Percentiles rank a stretch among this genome's conserved stretches.
phyloP scores from a whole-genome alignment of 2,797 vertebrate species.

The Typhlichthys subterraneus region DNA sequence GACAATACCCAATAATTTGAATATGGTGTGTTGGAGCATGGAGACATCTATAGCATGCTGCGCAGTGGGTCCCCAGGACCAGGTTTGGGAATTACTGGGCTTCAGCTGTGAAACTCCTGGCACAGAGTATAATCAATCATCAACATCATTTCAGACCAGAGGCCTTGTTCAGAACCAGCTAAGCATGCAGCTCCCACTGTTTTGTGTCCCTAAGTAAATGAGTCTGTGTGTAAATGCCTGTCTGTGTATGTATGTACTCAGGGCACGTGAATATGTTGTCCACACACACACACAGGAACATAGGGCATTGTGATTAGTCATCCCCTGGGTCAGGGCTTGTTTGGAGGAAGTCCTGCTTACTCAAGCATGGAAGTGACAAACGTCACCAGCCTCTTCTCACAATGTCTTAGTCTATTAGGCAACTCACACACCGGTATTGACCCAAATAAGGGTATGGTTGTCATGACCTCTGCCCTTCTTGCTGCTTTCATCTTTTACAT shows the following conservation, averaged over 20 bases:
- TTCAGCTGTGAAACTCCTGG: conserved; percentile 23
- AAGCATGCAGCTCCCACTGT: conserved; percentile 60
- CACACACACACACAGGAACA: conserved; percentile 5
- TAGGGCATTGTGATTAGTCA: conserved; percentile 34
- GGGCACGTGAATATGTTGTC: background rate
- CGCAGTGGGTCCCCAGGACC: no score
- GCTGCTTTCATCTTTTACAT: background rate
- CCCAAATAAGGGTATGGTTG: conserved; percentile 23
- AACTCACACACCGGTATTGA: background rate
- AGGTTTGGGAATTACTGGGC: no score
- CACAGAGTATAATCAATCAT: conserved; percentile 60
- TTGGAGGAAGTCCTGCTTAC: conserved; percentile 57
- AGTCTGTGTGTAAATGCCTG: background rate
- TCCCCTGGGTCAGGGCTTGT: conserved; percentile 37
- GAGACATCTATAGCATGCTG: no score
- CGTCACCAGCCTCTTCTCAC: conserved; percentile 13
- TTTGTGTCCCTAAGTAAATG: conserved; percentile 58
- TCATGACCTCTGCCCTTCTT: conserved; percentile 5
- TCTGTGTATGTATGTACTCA: background rate
- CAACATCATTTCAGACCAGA: conserved; percentile 19
- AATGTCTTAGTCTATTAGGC: background rate
- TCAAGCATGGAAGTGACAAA: conserved; percentile 44
- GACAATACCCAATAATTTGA: no score
- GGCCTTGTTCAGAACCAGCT: conserved; percentile 64
- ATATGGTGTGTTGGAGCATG: no score